A percentile compares a stretch with the other conserved stretches of the same genome.
phyloP scores from a whole-genome alignment of 2,113 vertebrate species.

The Ailuropoda melanoleuca region DNA sequence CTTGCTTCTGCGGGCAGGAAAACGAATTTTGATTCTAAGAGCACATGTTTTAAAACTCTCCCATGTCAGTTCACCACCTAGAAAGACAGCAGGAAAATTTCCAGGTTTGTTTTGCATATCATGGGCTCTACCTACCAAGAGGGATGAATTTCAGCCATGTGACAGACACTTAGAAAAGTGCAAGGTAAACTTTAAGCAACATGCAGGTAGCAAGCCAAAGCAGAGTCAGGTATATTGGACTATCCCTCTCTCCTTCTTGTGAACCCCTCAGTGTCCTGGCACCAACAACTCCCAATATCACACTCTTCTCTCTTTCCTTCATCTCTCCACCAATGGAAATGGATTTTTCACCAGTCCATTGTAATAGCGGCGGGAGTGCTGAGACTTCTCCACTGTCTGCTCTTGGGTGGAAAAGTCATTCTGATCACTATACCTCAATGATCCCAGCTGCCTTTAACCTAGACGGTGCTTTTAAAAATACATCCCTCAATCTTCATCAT shows the following conservation, averaged over 20 bases:
- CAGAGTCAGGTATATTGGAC: no score
- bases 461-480: not conserved
- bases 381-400: not conserved
- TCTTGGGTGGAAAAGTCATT: not conserved
- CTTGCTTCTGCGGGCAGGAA: not conserved
- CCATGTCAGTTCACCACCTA: not conserved
- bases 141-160: not conserved
- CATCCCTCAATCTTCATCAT: not conserved
- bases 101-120: not conserved
- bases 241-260: not conserved
- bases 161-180: not conserved
- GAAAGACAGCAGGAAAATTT: not conserved
- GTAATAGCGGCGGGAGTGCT: not conserved
- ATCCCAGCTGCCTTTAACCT: not conserved
- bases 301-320: not conserved
- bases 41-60: not conserved
- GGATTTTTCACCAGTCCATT: not conserved
- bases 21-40: conserved; percentile 56
- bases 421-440: not conserved
- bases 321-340: not conserved
- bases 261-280: not conserved
- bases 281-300: no score
- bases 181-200: not conserved
- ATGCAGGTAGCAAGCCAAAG: not conserved
- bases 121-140: not conserved